Percentiles rank a stretch among this genome's conserved stretches.
phyloP scores from a whole-genome alignment of 2,888 invertebrate genomes.

The Archips crataeganus region DNA sequence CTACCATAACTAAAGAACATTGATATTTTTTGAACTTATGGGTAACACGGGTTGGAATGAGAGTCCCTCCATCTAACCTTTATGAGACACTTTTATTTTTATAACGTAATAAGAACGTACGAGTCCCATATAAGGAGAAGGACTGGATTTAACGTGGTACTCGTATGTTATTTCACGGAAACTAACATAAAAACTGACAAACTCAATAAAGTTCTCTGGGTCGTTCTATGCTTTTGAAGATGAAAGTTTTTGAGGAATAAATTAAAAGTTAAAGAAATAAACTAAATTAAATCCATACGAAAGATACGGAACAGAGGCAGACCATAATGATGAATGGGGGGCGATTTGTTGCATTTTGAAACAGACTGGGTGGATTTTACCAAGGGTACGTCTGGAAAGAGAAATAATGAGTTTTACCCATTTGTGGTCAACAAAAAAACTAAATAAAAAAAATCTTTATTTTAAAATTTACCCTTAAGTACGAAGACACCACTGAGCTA shows the following conservation, averaged over 20 bases:
- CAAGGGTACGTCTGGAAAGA: no score
- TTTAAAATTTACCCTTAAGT: no score
- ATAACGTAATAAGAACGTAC: slow-evolving; percentile 23
- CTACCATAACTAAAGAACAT: not conserved
- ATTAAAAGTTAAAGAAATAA: not conserved
- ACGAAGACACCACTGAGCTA: no score
- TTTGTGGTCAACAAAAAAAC: no score
- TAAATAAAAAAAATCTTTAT: no score
- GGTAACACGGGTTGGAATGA: not conserved
- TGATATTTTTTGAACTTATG: not conserved
- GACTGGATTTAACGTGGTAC: slow-evolving; percentile 6
- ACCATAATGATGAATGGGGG: no score
- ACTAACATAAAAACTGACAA: slow-evolving; percentile 8
- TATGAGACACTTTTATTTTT: slow-evolving; percentile 14
- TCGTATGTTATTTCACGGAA: not conserved
- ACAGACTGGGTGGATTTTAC: no score
- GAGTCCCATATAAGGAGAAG: slow-evolving; percentile 13
- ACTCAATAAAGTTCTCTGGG: not conserved
- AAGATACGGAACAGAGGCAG: no score
- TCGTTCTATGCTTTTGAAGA: not conserved
- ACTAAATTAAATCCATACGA: no score
- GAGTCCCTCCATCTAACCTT: slow-evolving; percentile 11
- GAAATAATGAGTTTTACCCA: no score
- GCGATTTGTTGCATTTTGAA: no score
- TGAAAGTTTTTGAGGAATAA: not conserved